These are phyloP conservation scores for Protodeltote pygarga DNA, from an alignment of 2,888 invertebrate genomes.

Conservation along the genomic window DNA sequence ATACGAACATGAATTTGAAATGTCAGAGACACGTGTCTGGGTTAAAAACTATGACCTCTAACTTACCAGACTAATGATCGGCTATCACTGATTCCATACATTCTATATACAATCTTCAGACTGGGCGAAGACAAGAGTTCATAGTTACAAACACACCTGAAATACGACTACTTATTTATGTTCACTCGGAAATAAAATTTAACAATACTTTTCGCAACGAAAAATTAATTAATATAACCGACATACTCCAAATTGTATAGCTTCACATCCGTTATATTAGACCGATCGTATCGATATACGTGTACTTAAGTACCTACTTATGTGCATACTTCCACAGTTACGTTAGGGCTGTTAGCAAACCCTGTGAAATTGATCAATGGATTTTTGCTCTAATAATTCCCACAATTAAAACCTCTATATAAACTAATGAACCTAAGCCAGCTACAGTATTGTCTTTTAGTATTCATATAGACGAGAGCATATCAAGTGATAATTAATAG, in stretches of 20 bases:
- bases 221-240: slow-evolving; percentile 1
- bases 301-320: slow-evolving; percentile 26
- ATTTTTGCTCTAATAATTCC: slow-evolving; percentile 85
- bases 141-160: too few relatives aligned
- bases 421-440: slow-evolving; percentile 71
- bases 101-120: too few relatives aligned
- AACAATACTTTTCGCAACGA: slow-evolving; percentile 18
- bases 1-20: too few relatives aligned
- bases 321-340: slow-evolving; percentile 60
- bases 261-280: slow-evolving; percentile 26
- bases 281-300: slow-evolving; percentile 31
- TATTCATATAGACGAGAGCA: slow-evolving; percentile 33
- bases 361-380: slow-evolving; percentile 81
- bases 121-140: too few relatives aligned
- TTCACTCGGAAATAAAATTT: too few relatives aligned
- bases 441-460: slow-evolving; percentile 57
- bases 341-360: slow-evolving; percentile 75
- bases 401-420: slow-evolving; percentile 83
- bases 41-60: too few relatives aligned
- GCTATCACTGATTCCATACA: too few relatives aligned
- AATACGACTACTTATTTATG: too few relatives aligned
- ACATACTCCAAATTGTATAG: background rate
- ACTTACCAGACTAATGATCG: too few relatives aligned
- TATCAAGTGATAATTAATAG: slow-evolving; percentile 24
- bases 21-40: too few relatives aligned